Percentiles rank a stretch among this genome's conserved stretches.
These are phyloP conservation scores for Apamea crenata DNA, from an alignment of 2,888 invertebrate genomes.

Conservation along the genomic window DNA sequence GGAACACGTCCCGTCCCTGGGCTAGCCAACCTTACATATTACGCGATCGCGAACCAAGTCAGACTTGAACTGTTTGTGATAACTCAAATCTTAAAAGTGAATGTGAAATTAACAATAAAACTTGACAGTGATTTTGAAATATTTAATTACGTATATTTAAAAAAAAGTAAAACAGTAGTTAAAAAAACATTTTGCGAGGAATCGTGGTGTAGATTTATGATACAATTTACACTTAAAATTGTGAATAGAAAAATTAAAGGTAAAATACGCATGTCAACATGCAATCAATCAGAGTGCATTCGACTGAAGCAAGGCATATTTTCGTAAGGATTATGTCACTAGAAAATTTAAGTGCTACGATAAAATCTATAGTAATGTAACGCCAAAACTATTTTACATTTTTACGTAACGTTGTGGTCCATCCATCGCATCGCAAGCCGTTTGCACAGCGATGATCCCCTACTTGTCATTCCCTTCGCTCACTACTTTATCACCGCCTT, in stretches of 20 bases:
- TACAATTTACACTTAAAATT: conserved; percentile 21
- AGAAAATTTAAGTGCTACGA: not conserved
- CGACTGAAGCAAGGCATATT: not conserved
- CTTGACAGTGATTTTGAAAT: conserved; percentile 50
- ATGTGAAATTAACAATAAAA: conserved; percentile 57
- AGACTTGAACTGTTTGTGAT: conserved; percentile 54
- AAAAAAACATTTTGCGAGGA: conserved; percentile 16
- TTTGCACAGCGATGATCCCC: conserved; percentile 61
- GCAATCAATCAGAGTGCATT: not conserved
- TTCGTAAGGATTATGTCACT: conserved; percentile 1
- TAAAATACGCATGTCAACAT: conserved; percentile 1
- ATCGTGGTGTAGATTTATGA: conserved; percentile 27
- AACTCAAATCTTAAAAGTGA: conserved; percentile 50
- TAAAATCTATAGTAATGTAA: not conserved
- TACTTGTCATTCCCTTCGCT: conserved; percentile 65
- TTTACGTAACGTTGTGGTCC: conserved; percentile 40
- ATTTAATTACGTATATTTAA: not conserved
- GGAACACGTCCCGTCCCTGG: conserved; percentile 74
- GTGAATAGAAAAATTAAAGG: conserved; percentile 26
- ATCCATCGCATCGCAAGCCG: conserved; percentile 45
- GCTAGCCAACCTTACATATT: conserved; percentile 45
- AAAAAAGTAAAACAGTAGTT: not conserved
- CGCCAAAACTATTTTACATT: conserved; percentile 26
- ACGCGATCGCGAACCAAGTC: conserved; percentile 72
- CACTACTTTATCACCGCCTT: conserved; percentile 62